Evolutionary conservation across 2,888 invertebrate species (phyloP).

Genomic region (Diaphora mendica): DNA sequence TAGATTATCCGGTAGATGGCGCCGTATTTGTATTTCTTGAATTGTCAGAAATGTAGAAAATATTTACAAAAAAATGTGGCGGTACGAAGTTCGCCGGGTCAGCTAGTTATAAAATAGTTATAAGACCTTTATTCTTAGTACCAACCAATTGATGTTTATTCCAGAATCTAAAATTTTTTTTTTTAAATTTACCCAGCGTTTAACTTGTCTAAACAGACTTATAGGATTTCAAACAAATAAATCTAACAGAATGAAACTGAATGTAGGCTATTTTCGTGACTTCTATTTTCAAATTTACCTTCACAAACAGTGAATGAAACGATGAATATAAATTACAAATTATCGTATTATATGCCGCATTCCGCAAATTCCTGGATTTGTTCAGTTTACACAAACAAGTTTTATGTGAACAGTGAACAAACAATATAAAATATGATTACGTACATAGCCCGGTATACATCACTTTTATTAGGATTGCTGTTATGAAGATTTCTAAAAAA

Average conservation of each 20-base stretch:
- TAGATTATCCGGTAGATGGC: no score
- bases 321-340: neutral
- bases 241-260: neutral
- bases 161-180: neutral
- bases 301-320: constrained; percentile 8
- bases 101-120: no score
- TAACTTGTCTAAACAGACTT: neutral
- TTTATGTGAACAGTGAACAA: constrained; percentile 33
- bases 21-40: no score
- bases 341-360: constrained; percentile 13
- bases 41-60: no score
- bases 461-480: neutral
- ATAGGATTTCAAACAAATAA: neutral
- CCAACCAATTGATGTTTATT: no score
- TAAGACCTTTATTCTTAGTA: no score
- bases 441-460: constrained; percentile 10
- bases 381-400: constrained; percentile 36
- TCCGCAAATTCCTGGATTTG: constrained; percentile 8
- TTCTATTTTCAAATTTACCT: constrained; percentile 7
- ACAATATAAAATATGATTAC: constrained; percentile 35
- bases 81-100: no score
- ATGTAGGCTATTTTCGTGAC: neutral
- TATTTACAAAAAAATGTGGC: no score
- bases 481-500: constrained; percentile 9
- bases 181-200: neutral